Percentiles rank a stretch among this genome's conserved stretches.
These are phyloP conservation scores for Arvicanthis niloticus DNA, from an alignment of 2,113 vertebrate species.

Conservation along the genomic window DNA sequence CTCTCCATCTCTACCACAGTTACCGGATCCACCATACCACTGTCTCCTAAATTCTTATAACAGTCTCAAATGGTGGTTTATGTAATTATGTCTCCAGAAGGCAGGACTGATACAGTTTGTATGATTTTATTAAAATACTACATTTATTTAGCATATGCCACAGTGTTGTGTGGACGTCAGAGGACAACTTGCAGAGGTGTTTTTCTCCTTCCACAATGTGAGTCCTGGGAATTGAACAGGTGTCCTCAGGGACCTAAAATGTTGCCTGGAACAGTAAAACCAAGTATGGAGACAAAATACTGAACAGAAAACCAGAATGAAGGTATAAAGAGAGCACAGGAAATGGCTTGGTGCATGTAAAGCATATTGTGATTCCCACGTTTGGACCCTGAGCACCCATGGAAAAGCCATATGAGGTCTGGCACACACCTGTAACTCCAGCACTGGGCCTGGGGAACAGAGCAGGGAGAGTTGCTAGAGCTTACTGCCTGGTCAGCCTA, in stretches of 20 bases:
- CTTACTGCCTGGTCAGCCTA: background rate
- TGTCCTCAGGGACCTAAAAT: background rate
- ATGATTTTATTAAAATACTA: background rate
- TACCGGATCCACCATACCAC: background rate
- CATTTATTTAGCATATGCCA: background rate
- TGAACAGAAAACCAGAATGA: background rate
- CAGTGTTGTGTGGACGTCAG: background rate
- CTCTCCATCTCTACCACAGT: background rate
- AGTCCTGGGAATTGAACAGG: constrained; percentile 28
- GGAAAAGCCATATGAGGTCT: background rate
- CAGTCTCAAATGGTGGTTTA: background rate
- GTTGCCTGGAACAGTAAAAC: constrained; percentile 3
- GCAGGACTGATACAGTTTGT: background rate
- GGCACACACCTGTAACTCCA: background rate
- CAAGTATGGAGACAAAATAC: background rate
- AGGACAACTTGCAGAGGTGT: background rate
- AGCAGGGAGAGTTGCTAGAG: too few species aligned
- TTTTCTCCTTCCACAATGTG: background rate
- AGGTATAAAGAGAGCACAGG: background rate
- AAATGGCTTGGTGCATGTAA: background rate
- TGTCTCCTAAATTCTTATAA: background rate
- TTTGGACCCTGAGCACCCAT: background rate
- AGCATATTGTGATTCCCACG: background rate
- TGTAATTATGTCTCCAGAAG: background rate
- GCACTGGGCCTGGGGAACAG: background rate